phyloP scores from a whole-genome alignment of 2,113 vertebrate species.

The Colaptes auratus region DNA sequence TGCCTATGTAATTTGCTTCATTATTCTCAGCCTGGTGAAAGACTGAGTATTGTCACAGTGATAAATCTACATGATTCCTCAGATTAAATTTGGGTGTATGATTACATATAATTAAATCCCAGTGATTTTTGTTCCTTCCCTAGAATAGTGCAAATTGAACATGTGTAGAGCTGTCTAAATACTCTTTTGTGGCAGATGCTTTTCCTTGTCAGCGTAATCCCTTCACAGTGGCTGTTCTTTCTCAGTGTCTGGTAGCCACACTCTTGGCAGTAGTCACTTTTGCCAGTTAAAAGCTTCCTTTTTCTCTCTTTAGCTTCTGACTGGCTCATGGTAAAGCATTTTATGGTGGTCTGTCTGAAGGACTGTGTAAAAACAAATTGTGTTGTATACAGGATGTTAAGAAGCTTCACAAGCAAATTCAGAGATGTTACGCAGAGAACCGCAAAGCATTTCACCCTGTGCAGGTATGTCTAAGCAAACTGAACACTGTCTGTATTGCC shows the following conservation, averaged over 20 bases:
- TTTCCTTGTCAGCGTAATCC: background rate
- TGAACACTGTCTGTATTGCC: background rate
- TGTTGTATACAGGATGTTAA: constrained; percentile 86
- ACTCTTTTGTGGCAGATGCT: background rate
- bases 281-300: constrained; percentile 57
- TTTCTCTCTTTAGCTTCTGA: constrained; percentile 58
- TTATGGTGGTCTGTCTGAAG: constrained; percentile 55
- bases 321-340: constrained; percentile 55
- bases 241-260: background rate
- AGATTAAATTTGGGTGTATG: background rate
- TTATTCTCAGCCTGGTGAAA: background rate
- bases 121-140: background rate
- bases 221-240: background rate
- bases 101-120: background rate
- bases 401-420: constrained; percentile 98
- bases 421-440: constrained; percentile 96
- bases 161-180: background rate
- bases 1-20: background rate
- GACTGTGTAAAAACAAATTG: constrained; percentile 59
- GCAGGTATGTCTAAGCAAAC: constrained; percentile 79
- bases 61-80: background rate
- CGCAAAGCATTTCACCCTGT: constrained; percentile 88
- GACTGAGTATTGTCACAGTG: background rate
- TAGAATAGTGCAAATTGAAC: background rate
- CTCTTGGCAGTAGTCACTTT: background rate